Evolutionary conservation across 2,113 vertebrate species (phyloP), one percentile per base, ranked within the genome.

Genomic region (Phylloscopus trochiloides): DNA sequence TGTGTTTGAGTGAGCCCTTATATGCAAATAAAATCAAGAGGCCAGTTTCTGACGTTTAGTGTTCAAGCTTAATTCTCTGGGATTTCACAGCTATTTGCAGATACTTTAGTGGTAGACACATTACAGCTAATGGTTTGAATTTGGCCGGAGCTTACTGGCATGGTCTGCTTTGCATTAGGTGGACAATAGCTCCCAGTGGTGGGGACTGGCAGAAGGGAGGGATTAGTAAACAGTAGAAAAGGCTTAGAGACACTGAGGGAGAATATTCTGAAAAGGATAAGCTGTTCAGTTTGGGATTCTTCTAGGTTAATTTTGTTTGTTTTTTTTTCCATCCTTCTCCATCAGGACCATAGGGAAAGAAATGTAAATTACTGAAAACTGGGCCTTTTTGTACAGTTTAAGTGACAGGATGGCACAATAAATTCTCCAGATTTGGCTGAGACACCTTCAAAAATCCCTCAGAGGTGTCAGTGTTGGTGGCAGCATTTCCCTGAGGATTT

Each of bases 121-220:
- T 91, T 91, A 62, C 54, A 86, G 10, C 12, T 85, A 85, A 68
- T 76, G 77, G 74, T 79, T 91, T 86, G 36, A 62, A 88, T 93
- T 93, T 94, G 90, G 59, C 82, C 0, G 0, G n/a, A 81, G 34
- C 25, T 88, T 62, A n/a, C 55, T 76, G 62, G 36, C 31, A 5
- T 77, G 50, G 55, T 95, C 92, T 94, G 95, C 57, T 88, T 38
- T 77, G 67, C 43, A 83, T 96, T 93, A 94, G 63, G 25, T 12
- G 1, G 47, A 93, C 92, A 95, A 86, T 88, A 90, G 78, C 47
- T 94, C 75, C 51, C 43, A 40, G 71, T 86, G 61, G 36, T 78
- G 45, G 14, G 54, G 38, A 87, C 59, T 62, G 85, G 67, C 82
- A 83, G 65, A 80, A 93, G 43, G 38, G 50, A 81, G 36, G 50